Base-by-base conservation (phyloP, 2,113 vertebrate genomes). In the Fulmarus glacialis region DNA sequence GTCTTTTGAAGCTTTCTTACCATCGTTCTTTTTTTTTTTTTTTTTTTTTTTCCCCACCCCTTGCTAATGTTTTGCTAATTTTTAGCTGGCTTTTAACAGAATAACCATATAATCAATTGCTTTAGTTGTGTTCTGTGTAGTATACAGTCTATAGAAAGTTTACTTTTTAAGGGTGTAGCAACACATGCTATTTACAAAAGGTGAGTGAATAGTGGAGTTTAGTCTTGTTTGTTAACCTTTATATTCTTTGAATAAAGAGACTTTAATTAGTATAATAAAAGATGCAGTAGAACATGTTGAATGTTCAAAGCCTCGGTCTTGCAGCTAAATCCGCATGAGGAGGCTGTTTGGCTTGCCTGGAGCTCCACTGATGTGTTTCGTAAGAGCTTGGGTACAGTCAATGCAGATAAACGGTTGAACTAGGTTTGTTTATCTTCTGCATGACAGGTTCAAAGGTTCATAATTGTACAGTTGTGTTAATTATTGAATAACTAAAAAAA, bases 401-500 rank as follows among this genome's bases (percentile, higher is more conserved):
- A 48, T 63, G 62, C 58, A 80, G 92, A 92, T 88, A 90, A 96
- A 90, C 1, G 2, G 40, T 75, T 87, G 30, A 92, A 91, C 89
- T 89, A 72, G 62, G n/a, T 60, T 95, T 95, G 95, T 96, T 96
- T 96, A 24, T 95, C 66, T 97, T 96, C 87, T 87, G 70, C 91
- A 38, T 90, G 89, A 77, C 58, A 72, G 66, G 87, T 95, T 95
- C 90, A 77, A 29, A 88, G 72, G 73, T 94, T 75, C 2, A 1
- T 85, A 87, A 59, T 42, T 87, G 52, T 73, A 53, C 62, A 34
- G 77, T 89, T 92, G 34, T 75, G 58, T 79, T 93, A 93, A 89
- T 93, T 90, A 90, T 27, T 93, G 63, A 95, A 77, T 95, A 95
- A 94, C 29, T 45, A 4, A 42, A 50, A 92, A 81, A 85, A 77